Base-by-base conservation (phyloP, 2,113 vertebrate genomes). In the Grammomys dolichurus region DNA sequence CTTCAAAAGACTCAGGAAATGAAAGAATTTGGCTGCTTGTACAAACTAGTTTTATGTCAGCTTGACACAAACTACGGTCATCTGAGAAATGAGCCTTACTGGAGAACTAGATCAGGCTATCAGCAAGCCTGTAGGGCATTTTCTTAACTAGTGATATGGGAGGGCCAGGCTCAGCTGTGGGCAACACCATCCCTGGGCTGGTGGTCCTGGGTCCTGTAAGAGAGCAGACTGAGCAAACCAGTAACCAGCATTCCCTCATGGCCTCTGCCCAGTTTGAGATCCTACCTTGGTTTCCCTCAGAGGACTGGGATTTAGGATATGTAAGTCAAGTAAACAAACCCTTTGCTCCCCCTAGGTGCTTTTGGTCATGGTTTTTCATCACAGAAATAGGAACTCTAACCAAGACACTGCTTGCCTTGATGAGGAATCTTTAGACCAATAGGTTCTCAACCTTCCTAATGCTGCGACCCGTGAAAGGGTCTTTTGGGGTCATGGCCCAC, bases 231-330 rank as follows among this genome's bases (percentile, higher is more conserved):
- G 14, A 19, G n/a, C n/a, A 31, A 84, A 26, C 81, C n/a, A 63
- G 40, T 9, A 1, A 46, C 3, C 58, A 43, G n/a, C 58, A 31
- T 1, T 11, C n/a, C n/a, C 9, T 6, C 4, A 0, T 43, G 58
- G n/a, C 40, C 24, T 63, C 81, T 43, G n/a, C 58, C 78, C 81
- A 65, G 26, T 31, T 43, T 31, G 58, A 85, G n/a, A 17, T 60
- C n/a, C 58, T 43, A 12, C 40, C 26, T 11, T 85, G 40, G 40
- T 12, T 85, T 85, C 14, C 81, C 24, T 65, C 40, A 46, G 81
- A 63, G n/a, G 14, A 11, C 81, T 19, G 12, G 13, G 56, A 28
- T 22, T 84, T 24, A 43, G 56, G 80, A 43, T 16, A 17, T 7
- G 13, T 17, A 84, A 84, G 24, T 24, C 56, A 63, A 65, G 43